Evolutionary conservation across 30 jellyfish, hydroid and myxozoan species (phyloP).

Genomic region (Sanderia malayensis): DNA sequence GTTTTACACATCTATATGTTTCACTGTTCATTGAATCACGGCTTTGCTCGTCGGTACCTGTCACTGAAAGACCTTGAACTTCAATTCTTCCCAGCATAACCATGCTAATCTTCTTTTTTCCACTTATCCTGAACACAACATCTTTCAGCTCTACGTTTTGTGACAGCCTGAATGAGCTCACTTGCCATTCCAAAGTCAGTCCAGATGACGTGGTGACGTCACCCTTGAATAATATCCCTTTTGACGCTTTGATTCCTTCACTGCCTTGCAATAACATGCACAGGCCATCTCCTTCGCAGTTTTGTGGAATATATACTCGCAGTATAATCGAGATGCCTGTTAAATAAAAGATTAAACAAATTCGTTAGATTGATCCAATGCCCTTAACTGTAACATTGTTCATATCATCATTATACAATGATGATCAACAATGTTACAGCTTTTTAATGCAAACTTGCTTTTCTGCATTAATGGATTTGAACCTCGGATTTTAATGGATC

Average conservation of each 20-base stretch:
- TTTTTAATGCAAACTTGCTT: too few species aligned
- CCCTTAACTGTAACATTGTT: too few species aligned
- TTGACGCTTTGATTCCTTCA: background rate
- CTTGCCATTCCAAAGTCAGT: slow-evolving; percentile 30
- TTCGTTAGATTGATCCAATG: too few species aligned
- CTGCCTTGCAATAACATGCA: slow-evolving; percentile 15
- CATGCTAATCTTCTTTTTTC: slow-evolving; percentile 16
- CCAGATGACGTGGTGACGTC: slow-evolving; percentile 14
- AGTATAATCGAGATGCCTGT: slow-evolving; percentile 27
- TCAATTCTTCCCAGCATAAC: slow-evolving; percentile 9
- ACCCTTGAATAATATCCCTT: slow-evolving; percentile 18
- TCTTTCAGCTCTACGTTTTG: slow-evolving; percentile 26
- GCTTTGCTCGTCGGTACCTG: too few species aligned
- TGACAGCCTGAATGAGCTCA: slow-evolving; percentile 4
- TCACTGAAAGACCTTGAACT: slow-evolving; percentile 2
- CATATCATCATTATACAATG: too few species aligned
- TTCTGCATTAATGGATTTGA: too few species aligned
- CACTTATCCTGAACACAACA: slow-evolving; percentile 34
- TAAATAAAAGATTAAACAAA: too few species aligned
- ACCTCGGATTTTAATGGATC: too few species aligned
- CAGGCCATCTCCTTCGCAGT: slow-evolving; percentile 51
- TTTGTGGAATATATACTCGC: slow-evolving; percentile 18
- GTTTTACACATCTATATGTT: too few species aligned
- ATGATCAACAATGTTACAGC: too few species aligned
- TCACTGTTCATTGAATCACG: too few species aligned